Conservation (phyloP, 1,140 invertebrate species). For the Atta colombica region DNA sequence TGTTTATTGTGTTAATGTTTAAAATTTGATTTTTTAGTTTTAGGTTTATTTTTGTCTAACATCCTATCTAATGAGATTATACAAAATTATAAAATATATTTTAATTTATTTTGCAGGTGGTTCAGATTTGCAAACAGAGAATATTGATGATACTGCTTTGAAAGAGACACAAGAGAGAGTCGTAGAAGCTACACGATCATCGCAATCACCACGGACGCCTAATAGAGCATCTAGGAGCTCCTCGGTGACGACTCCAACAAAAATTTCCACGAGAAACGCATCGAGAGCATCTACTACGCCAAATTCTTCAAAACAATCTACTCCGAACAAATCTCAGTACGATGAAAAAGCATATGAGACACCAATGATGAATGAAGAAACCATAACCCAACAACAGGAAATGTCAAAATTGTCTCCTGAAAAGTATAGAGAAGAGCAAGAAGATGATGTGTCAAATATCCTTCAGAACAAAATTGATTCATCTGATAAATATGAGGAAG, state of each 20-base stretch:
- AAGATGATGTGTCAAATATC: slow-evolving; percentile 51
- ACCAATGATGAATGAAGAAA: slow-evolving; percentile 71
- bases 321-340: slow-evolving; percentile 74
- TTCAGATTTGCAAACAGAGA: slow-evolving; percentile 38
- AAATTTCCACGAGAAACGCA: slow-evolving; percentile 76
- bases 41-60: not conserved
- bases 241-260: slow-evolving; percentile 74
- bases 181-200: slow-evolving; percentile 72
- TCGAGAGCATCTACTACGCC: slow-evolving; percentile 61
- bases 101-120: slow-evolving; percentile 15
- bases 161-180: slow-evolving; percentile 69
- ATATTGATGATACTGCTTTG: slow-evolving; percentile 50
- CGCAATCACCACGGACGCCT: slow-evolving; percentile 80
- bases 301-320: slow-evolving; percentile 73
- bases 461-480: slow-evolving; percentile 15
- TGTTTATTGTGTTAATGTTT: not conserved
- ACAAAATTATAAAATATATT: too few relatives aligned
- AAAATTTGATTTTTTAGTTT: not conserved
- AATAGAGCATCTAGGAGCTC: slow-evolving; percentile 80
- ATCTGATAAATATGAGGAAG: slow-evolving; percentile 42
- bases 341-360: slow-evolving; percentile 70
- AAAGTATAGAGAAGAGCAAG: slow-evolving; percentile 59
- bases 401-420: slow-evolving; percentile 18
- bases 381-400: slow-evolving; percentile 36
- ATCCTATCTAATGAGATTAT: not conserved